Base-by-base conservation (phyloP, 92 coral and sea anemone species). In the Micromussa lordhowensis region DNA sequence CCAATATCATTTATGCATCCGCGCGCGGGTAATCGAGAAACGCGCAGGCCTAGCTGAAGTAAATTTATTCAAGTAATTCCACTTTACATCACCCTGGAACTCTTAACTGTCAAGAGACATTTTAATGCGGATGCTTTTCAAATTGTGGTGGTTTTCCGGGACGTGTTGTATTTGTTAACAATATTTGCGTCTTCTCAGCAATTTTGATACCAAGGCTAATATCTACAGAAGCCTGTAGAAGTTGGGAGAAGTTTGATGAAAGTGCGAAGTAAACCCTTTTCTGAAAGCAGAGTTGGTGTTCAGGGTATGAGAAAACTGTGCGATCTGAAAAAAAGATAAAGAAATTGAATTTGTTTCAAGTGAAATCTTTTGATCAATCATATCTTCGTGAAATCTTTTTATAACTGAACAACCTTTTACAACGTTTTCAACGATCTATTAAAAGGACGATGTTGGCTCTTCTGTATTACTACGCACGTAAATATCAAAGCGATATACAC, bases 111-210 rank as follows among this genome's bases (percentile, higher is more conserved):
- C 54, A 75, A 58, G 73, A 35, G 81, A 74, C 6, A n/a, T 35
- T 73, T 58, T 57, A 75, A 74, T 26, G 55, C 74, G 51, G 88
- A 84, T 58, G 57, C 81, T 84, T 84, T 32, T 55, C 21, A 75
- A 84, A 75, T 84, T 40, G 75, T 73, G 36, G 81, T 73, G 38
- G 51, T 57, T 36, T 68, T 84, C 73, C 58, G 59, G 80, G 0
- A 6, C 72, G 10, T 75, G 34, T 74, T 84, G 72, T 82, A 82
- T 82, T 51, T 82, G 77, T 70, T 38, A 30, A 69, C 29, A 34
- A 54, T 74, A 74, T 74, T 72, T 75, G 73, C 88, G 57, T 59
- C 73, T 26, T 31, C 68, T 32, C 35, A 12, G 44, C 55, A 55
- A 75, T 35, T 3, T 73, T 34, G 19, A 75, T 71, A 54, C 49